phyloP scores from a whole-genome alignment of 2,888 invertebrate genomes.

The Nineta flava region DNA sequence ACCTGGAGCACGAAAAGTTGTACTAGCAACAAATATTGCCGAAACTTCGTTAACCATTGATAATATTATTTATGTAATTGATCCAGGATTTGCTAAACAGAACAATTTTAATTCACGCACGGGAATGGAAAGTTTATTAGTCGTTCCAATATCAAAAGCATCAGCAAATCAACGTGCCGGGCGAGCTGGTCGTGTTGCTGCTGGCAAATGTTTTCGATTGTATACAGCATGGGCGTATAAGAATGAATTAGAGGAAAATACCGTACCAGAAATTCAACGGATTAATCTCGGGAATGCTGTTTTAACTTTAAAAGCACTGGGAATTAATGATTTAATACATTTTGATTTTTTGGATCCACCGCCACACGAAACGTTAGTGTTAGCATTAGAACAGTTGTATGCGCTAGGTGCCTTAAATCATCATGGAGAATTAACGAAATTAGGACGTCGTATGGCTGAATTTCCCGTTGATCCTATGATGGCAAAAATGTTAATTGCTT shows the following conservation, averaged over 20 bases:
- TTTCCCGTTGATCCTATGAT: constrained; percentile 98
- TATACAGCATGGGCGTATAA: constrained; percentile 99
- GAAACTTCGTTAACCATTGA: constrained; percentile 98
- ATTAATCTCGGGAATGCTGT: constrained; percentile 97
- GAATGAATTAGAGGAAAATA: constrained; percentile 95
- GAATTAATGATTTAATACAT: constrained; percentile 93
- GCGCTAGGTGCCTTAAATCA: constrained; percentile 96
- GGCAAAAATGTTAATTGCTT: constrained; percentile 94
- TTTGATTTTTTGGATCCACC: constrained; percentile 99
- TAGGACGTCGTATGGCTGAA: constrained; percentile 97
- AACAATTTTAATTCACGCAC: constrained; percentile 96
- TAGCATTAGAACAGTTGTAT: constrained; percentile 93
- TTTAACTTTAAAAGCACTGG: constrained; percentile 86
- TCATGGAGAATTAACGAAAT: constrained; percentile 89
- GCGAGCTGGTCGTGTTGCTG: constrained; percentile 86
- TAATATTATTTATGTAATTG: constrained; percentile 96
- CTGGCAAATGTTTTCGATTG: constrained; percentile 94
- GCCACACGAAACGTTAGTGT: constrained; percentile 78
- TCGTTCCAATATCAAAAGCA: constrained; percentile 96
- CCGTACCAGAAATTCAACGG: constrained; percentile 95
- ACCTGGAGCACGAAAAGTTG: constrained; percentile 88
- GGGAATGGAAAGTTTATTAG: constrained; percentile 96
- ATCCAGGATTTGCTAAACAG: constrained; percentile 99
- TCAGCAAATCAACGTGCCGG: constrained; percentile 97
- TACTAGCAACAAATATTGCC: constrained; percentile 96